phyloP scores from a whole-genome alignment of 2,888 invertebrate genomes.

The Agrochola litura region DNA sequence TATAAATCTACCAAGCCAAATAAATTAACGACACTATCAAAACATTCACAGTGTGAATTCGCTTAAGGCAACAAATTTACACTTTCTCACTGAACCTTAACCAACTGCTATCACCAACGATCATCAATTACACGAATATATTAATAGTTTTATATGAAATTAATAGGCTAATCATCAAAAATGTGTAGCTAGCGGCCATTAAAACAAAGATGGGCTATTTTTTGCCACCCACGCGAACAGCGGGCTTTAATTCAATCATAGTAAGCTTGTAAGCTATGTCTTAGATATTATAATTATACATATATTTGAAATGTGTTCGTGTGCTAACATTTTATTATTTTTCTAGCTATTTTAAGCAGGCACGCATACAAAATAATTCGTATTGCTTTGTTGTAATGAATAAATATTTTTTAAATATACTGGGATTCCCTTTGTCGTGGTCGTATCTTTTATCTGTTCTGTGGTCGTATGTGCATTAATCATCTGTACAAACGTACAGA shows the following conservation, averaged over 20 bases:
- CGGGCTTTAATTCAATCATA: conserved; percentile 55
- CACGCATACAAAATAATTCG: conserved; percentile 5
- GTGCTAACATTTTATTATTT: conserved; percentile 16
- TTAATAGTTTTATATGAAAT: conserved; percentile 65
- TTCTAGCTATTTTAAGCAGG: conserved; percentile 12
- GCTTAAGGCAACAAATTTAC: conserved; percentile 24
- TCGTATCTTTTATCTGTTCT: not conserved
- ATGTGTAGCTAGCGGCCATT: conserved; percentile 64
- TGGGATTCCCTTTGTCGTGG: conserved; percentile 44
- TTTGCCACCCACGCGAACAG: conserved; percentile 67
- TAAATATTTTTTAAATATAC: conserved; percentile 36
- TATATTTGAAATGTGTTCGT: conserved; percentile 30
- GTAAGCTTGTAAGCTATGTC: conserved; percentile 14
- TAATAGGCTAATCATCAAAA: conserved; percentile 65
- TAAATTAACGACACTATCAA: not conserved
- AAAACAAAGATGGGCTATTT: conserved; percentile 66
- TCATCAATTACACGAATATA: conserved; percentile 57
- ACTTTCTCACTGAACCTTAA: conserved; percentile 51
- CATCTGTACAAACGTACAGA: conserved; percentile 7
- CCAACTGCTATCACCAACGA: conserved; percentile 36
- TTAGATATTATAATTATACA: conserved; percentile 40
- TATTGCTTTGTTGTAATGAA: conserved; percentile 14
- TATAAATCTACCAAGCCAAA: not conserved
- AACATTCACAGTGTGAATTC: conserved; percentile 9
- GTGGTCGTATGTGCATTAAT: conserved; percentile 20